Evolutionary conservation across 1,140 invertebrate species (phyloP), one percentile per base, ranked within the genome.

Genomic region (Gonatopus flavifemur): DNA sequence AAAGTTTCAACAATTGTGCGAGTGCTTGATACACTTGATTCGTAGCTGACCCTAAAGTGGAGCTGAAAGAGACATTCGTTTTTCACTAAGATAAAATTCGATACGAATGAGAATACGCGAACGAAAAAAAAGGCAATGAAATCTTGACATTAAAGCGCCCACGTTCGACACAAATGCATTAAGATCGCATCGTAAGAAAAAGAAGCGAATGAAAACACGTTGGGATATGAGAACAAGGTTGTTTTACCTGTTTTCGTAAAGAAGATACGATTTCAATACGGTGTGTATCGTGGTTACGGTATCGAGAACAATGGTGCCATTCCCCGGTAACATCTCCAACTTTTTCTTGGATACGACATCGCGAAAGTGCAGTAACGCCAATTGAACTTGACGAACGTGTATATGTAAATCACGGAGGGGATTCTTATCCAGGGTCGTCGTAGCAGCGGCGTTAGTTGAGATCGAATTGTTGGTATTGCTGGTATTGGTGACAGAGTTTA

Each of bases 271-370:
- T 65, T 80, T 87, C 52, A 84, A 80, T 42, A 83, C 73, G 18
- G 88, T 86, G 74, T 93, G 91, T 73, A 96, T 91, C 55, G 88
- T 89, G 64, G 91, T 89, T 52, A 96, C 89, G 13, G 88, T 92
- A 71, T 97, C 94, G 49, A 97, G 82, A 49, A 96, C 89, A 60
- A 95, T 88, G 12, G 91, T 94, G 42, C 91, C 92, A 72, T 94
- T 94, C 30, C 91, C 93, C 0, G 93, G 90, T 49, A 96, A 78
- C 84, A 95, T 92, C 80, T 95, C 92, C 52, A 94, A 80, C 76
- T 90, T 95, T 67, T 93, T 88, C 76, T 94, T 94, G 45, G 88
- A 87, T 39, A 96, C 91, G 21, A 94, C 92, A 81, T 94, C 91
- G 35, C 88, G 84, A 72, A 94, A 93, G 78, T 94, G 93, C 64